phyloP scores from a whole-genome alignment of 2,797 vertebrate genomes.

The Molossus alvarezi region DNA sequence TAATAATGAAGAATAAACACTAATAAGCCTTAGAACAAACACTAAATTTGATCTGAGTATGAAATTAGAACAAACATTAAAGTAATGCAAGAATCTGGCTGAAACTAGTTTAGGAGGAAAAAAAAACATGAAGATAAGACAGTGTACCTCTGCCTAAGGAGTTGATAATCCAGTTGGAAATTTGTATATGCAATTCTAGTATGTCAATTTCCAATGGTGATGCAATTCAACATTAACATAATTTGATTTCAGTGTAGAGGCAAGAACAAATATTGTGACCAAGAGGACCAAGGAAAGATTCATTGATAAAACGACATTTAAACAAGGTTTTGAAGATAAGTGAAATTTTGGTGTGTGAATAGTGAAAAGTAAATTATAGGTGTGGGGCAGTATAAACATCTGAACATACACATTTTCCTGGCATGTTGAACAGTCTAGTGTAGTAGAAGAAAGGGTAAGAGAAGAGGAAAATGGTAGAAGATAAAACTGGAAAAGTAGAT shows the following conservation, averaged over 20 bases:
- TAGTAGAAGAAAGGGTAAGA: neutral
- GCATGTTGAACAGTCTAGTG: neutral
- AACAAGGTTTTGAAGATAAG: neutral
- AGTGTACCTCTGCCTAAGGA: neutral
- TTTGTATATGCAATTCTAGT: neutral
- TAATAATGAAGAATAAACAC: conserved; percentile 26
- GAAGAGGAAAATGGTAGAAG: neutral
- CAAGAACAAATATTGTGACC: neutral
- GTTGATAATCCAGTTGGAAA: neutral
- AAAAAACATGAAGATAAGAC: neutral
- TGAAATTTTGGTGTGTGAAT: neutral
- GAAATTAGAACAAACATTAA: neutral
- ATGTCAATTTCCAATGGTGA: neutral
- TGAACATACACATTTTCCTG: neutral
- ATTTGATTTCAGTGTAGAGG: neutral
- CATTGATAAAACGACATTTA: conserved; percentile 1
- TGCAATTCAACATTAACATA: neutral
- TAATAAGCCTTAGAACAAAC: neutral
- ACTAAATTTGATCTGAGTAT: conserved; percentile 33
- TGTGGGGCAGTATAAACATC: neutral
- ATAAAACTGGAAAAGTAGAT: neutral
- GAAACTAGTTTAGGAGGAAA: neutral
- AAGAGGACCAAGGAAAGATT: neutral
- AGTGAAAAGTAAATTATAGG: conserved; percentile 1
- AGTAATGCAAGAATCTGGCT: conserved; percentile 10